Percentiles rank a stretch among this genome's conserved stretches.
These are phyloP conservation scores for Lepeophtheirus salmonis DNA, from an alignment of 1,140 invertebrate genomes.

Conservation along the genomic window DNA sequence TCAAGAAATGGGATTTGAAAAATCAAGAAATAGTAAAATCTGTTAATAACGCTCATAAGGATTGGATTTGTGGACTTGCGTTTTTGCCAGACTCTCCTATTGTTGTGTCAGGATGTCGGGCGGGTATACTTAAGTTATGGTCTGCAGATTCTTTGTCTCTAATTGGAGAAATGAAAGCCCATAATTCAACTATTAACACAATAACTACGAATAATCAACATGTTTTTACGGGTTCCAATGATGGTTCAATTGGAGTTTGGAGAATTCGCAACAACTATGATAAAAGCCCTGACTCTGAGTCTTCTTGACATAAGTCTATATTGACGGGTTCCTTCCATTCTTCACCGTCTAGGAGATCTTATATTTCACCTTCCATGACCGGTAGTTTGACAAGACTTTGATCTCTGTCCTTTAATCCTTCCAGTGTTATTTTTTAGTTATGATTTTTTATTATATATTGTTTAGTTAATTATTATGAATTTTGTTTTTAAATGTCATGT, in stretches of 20 bases:
- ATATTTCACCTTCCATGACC: background rate
- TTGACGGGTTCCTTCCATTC: background rate
- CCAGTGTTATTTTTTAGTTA: background rate
- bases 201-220: conserved; percentile 47
- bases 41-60: conserved; percentile 66
- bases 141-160: conserved; percentile 39
- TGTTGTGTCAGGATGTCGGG: conserved; percentile 54
- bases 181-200: conserved; percentile 51
- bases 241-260: conserved; percentile 12
- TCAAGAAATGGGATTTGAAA: conserved; percentile 64
- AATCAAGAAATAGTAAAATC: conserved; percentile 47
- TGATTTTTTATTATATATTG: background rate
- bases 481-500: background rate
- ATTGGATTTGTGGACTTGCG: conserved; percentile 62
- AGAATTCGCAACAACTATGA: background rate
- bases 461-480: background rate
- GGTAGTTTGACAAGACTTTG: background rate
- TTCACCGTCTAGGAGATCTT: background rate
- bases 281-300: conserved; percentile 18
- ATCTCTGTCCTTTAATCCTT: background rate
- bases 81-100: conserved; percentile 35
- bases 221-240: conserved; percentile 52
- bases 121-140: conserved; percentile 52
- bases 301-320: conserved; percentile 10
- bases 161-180: conserved; percentile 50